Conservation (phyloP, 2,888 invertebrate species). For the Desoria tigrina region DNA sequence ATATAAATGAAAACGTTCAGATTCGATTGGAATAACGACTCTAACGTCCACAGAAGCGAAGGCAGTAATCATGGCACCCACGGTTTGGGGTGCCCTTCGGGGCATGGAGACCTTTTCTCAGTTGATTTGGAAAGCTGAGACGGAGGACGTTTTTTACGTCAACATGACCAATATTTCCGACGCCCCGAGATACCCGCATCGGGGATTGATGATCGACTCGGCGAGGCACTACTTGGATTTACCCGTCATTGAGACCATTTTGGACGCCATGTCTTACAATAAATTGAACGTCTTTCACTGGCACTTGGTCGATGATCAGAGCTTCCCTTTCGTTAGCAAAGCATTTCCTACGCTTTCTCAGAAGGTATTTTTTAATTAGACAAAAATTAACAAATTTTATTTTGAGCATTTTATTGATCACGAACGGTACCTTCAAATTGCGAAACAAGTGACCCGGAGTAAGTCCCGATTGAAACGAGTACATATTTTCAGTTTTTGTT, state of each 20-base stretch:
- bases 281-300: constrained; percentile 93
- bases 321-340: constrained; percentile 83
- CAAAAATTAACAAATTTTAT: not conserved
- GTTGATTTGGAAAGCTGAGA: constrained; percentile 60
- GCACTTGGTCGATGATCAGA: constrained; percentile 92
- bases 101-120: constrained; percentile 87
- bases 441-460: not conserved
- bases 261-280: constrained; percentile 86
- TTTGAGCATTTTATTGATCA: constrained; percentile 1
- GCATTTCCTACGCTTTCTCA: constrained; percentile 69
- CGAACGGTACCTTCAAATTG: not conserved
- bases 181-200: constrained; percentile 74
- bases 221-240: constrained; percentile 79
- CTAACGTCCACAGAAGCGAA: constrained; percentile 14
- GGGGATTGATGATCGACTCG: constrained; percentile 84
- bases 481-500: no score
- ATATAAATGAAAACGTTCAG: no score
- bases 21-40: not conserved
- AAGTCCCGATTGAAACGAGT: constrained; percentile 5
- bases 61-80: constrained; percentile 34
- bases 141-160: constrained; percentile 54
- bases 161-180: constrained; percentile 72
- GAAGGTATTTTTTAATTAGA: constrained; percentile 23
- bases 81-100: constrained; percentile 78
- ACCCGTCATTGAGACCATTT: constrained; percentile 64